These are phyloP conservation scores for Salticus scenicus DNA, from an alignment of 2,888 invertebrate species.

Conservation along the genomic window DNA sequence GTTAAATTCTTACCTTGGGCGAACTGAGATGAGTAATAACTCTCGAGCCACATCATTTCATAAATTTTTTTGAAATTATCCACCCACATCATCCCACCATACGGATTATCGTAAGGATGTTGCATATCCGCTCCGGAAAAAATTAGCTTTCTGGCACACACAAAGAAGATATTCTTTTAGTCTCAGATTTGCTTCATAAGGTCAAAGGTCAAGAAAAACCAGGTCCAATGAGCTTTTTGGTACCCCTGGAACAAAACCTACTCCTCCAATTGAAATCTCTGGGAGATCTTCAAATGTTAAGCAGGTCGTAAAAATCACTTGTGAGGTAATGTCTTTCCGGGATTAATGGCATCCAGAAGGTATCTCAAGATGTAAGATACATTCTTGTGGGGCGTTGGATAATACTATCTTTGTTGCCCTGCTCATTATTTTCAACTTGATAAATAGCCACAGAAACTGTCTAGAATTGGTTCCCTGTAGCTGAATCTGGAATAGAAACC, in stretches of 20 bases:
- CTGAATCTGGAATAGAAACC: neutral
- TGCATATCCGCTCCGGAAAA: constrained; percentile 48
- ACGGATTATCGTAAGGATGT: constrained; percentile 48
- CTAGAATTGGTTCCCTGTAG: neutral
- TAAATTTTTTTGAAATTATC: constrained; percentile 53
- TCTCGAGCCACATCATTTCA: constrained; percentile 56
- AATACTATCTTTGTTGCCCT: constrained; percentile 42
- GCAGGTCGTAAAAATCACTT: constrained; percentile 63
- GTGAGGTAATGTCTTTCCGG: constrained; percentile 51
- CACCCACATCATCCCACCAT: constrained; percentile 48
- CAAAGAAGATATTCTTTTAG: constrained; percentile 16
- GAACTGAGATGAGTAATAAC: constrained; percentile 52
- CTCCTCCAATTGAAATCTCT: constrained; percentile 14
- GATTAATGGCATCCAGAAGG: constrained; percentile 34
- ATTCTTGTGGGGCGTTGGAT: constrained; percentile 50
- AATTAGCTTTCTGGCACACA: constrained; percentile 4
- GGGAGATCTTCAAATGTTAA: constrained; percentile 48
- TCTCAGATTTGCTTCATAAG: constrained; percentile 61
- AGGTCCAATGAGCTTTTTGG: constrained; percentile 49
- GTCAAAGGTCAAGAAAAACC: constrained; percentile 60
- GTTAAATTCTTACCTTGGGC: constrained; percentile 38
- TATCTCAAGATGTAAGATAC: constrained; percentile 12
- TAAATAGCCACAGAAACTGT: neutral
- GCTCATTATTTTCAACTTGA: constrained; percentile 27
- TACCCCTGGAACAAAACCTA: neutral